phyloP scores from a whole-genome alignment of 1,140 invertebrate species.

The Mizuhopecten yessoensis region DNA sequence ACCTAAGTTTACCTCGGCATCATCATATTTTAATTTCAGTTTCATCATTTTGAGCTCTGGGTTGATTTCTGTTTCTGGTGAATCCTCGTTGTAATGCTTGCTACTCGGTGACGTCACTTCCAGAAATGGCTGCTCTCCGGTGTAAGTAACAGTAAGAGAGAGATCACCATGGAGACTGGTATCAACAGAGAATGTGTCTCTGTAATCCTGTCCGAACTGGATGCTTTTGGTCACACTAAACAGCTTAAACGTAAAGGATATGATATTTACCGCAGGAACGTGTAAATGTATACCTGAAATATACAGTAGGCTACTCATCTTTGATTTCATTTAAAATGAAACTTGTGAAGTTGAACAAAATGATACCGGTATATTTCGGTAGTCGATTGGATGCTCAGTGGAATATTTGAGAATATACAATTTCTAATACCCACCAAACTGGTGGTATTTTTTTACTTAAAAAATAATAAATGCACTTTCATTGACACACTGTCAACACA shows the following conservation, averaged over 20 bases:
- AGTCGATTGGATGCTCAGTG: too few species aligned
- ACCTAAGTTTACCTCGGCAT: neutral
- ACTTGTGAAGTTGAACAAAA: too few species aligned
- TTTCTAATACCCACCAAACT: too few species aligned
- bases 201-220: neutral
- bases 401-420: too few species aligned
- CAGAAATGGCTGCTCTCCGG: slow-evolving; percentile 40
- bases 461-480: too few species aligned
- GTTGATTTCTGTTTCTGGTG: slow-evolving; percentile 46
- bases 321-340: too few species aligned
- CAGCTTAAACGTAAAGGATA: neutral
- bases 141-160: slow-evolving; percentile 52
- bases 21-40: neutral
- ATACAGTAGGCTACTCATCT: too few species aligned
- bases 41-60: neutral
- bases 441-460: too few species aligned
- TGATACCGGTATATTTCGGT: too few species aligned
- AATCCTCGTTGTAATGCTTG: slow-evolving; percentile 46
- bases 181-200: slow-evolving; percentile 50
- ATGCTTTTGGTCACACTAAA: neutral
- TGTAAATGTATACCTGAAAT: too few species aligned
- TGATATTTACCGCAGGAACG: too few species aligned
- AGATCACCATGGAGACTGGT: slow-evolving; percentile 48
- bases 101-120: slow-evolving; percentile 55
- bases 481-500: too few species aligned